A percentile compares a stretch with the other conserved stretches of the same genome.
Conservation (phyloP, 2,797 vertebrate species). For the Xiphorhynchus erythropygius region DNA sequence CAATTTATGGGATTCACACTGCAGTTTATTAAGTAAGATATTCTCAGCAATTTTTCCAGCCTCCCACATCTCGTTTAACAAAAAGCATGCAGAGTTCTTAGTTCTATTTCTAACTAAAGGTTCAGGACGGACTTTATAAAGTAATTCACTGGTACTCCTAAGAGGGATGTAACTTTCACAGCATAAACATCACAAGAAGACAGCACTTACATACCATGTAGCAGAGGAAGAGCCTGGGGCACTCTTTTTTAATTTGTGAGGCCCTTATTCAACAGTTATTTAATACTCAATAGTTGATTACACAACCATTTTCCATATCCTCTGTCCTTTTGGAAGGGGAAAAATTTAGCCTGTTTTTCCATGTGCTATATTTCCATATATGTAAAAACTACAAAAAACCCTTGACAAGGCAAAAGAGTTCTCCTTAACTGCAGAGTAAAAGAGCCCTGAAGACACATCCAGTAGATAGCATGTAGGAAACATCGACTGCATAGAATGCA, state of each 20-base stretch:
- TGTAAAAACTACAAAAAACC: neutral
- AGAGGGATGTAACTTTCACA: neutral
- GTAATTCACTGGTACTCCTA: neutral
- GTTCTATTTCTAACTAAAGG: neutral
- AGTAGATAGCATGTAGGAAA: neutral
- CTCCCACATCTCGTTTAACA: neutral
- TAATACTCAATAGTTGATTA: neutral
- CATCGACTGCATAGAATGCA: neutral
- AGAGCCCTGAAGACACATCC: neutral
- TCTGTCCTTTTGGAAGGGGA: neutral
- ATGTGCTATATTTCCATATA: neutral
- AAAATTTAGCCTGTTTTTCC: neutral
- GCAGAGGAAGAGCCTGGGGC: neutral
- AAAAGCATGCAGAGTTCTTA: neutral
- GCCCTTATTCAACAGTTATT: neutral
- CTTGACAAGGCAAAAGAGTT: neutral
- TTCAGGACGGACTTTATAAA: neutral
- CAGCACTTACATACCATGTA: neutral
- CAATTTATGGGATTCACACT: neutral
- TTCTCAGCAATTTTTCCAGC: neutral
- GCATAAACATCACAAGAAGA: neutral
- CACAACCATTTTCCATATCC: neutral
- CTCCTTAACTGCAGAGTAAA: neutral
- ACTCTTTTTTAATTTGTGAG: neutral
- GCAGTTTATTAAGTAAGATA: neutral